These are phyloP conservation scores for Luidia sarsii DNA, from an alignment of 53 echinoderm and acorn worm genomes.

Conservation along the genomic window DNA sequence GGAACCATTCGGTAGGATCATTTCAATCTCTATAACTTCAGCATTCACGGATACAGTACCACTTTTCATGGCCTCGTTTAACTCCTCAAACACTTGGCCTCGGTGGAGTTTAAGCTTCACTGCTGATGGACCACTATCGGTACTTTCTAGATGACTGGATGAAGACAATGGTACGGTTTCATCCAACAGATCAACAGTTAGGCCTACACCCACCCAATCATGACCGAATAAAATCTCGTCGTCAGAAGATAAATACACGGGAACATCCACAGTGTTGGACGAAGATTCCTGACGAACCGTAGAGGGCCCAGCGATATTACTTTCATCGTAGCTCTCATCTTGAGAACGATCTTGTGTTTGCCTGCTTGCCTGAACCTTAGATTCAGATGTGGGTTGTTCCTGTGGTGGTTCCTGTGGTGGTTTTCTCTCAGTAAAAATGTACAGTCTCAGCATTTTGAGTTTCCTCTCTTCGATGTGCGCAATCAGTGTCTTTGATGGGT, in stretches of 20 bases:
- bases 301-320: slow-evolving; percentile 11
- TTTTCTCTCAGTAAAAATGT: slow-evolving; percentile 7
- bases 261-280: neutral
- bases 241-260: neutral
- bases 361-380: neutral
- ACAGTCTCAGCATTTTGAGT: slow-evolving; percentile 26
- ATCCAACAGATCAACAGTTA: neutral
- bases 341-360: neutral
- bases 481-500: neutral
- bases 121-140: neutral
- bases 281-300: neutral
- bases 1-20: slow-evolving; percentile 16
- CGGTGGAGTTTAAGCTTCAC: neutral
- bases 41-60: neutral
- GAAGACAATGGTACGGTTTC: neutral
- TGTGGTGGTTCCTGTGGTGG: too few relatives aligned
- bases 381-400: neutral
- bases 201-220: neutral
- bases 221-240: neutral
- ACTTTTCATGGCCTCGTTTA: neutral
- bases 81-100: neutral
- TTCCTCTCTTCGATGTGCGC: neutral
- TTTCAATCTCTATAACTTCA: neutral
- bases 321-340: neutral
- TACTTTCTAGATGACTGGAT: neutral